Base-by-base conservation (phyloP, 2,113 vertebrate species). In the Larimichthys crocea region DNA sequence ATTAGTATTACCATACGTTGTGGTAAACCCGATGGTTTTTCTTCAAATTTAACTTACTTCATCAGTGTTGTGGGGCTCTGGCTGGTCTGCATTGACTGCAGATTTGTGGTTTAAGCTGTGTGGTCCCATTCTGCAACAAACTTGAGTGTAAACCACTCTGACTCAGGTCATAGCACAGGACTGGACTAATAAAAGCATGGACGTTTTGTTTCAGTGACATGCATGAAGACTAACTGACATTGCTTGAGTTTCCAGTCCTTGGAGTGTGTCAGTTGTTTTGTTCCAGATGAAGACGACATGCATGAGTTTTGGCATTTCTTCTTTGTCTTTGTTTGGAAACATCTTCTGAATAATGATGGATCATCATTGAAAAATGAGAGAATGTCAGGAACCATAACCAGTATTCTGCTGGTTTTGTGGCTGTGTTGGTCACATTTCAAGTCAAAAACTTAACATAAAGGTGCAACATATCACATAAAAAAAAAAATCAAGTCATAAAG, bases 201-300 rank as follows among this genome's bases (percentile, higher is more conserved):
- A 11, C 1, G 0, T 10, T 16, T 46, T 4, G 12, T 22, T 48
- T 7, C 14, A 16, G 24, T 80, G 24, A 64, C 63, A 0, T 59
- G 86, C 83, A 73, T 83, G 82, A 46, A 22, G 63, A 84, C 78
- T 84, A 77, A 78, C 15, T 55, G 40, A 53, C 53, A 16, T 17
- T 24, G 57, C 53, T 56, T 19, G 29, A 53, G 46, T 70, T 59
- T 53, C 22, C 3, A 4, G 68, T 83, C 50, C n/a, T 56, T 29
- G 56, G 55, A 49, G 76, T 52, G 60, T 9, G 14, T 65, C 29
- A 22, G 22, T 19, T 11, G n/a, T 40, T 6, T 69, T 1, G 6
- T 35, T 8, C 24, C 9, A 24, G 44, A 5, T 1, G 24, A 53
- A 78, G 5, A 31, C 9, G 1, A 35, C 60, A 16, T 68, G 80